These are phyloP conservation scores for Castor canadensis DNA, from an alignment of 2,113 vertebrate species.

Conservation along the genomic window DNA sequence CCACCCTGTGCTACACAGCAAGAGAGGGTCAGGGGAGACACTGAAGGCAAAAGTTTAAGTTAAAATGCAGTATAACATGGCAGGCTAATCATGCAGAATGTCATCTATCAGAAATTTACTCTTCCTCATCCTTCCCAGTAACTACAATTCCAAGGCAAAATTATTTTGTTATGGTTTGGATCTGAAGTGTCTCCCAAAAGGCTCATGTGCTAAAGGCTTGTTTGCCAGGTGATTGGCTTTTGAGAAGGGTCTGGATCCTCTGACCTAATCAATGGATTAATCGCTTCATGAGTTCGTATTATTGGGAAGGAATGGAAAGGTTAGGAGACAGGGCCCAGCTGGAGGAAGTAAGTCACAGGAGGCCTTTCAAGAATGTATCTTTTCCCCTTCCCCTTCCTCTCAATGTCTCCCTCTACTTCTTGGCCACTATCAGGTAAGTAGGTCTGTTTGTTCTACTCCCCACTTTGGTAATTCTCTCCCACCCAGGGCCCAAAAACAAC, in stretches of 20 bases:
- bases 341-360: background rate
- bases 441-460: background rate
- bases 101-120: background rate
- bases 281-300: background rate
- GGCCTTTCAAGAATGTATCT: background rate
- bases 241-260: background rate
- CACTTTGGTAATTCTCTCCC: background rate
- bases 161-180: background rate
- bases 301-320: background rate
- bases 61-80: background rate
- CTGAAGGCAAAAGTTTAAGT: background rate
- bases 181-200: background rate
- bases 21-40: background rate
- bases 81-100: background rate
- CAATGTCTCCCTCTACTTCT: too few species aligned
- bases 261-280: background rate
- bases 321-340: background rate
- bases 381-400: background rate
- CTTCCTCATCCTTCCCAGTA: background rate
- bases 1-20: background rate
- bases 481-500: background rate
- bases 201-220: background rate
- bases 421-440: background rate
- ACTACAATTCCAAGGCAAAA: background rate
- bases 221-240: too few species aligned